A percentile compares a stretch with the other conserved stretches of the same genome.
These are phyloP conservation scores for Meiosimyza platycephala DNA, from an alignment of 2,888 invertebrate genomes.

Conservation along the genomic window DNA sequence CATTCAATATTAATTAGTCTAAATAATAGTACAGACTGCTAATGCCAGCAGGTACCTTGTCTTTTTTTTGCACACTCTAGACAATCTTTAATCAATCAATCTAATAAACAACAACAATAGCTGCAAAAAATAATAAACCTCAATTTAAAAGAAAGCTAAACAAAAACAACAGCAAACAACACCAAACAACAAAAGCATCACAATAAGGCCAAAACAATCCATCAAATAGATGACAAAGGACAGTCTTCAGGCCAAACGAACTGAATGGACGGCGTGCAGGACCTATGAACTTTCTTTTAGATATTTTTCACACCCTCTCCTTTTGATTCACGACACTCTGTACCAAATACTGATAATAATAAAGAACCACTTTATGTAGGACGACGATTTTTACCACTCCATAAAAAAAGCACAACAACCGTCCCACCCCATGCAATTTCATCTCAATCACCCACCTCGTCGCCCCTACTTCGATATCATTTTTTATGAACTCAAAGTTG, in stretches of 20 bases:
- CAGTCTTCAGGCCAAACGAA: constrained; percentile 14
- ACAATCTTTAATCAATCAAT: constrained; percentile 44
- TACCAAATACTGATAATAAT: background rate
- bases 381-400: no score
- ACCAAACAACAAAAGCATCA: background rate
- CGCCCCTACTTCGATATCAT: background rate
- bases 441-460: background rate
- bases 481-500: no score
- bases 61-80: no score
- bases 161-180: constrained; percentile 1
- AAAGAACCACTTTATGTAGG: background rate
- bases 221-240: constrained; percentile 41
- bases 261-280: background rate
- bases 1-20: background rate
- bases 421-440: background rate
- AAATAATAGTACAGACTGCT: constrained; percentile 13
- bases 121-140: constrained; percentile 11
- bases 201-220: constrained; percentile 47
- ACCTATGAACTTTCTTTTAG: constrained; percentile 15
- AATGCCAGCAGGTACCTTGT: no score
- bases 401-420: no score
- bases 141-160: constrained; percentile 5
- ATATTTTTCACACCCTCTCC: background rate
- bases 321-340: background rate
- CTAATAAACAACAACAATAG: constrained; percentile 33